Percentiles rank a stretch among this genome's conserved stretches.
Evolutionary conservation across 2,797 vertebrate species (phyloP).

Genomic region (Ctenochaetus hawaiiensis): DNA sequence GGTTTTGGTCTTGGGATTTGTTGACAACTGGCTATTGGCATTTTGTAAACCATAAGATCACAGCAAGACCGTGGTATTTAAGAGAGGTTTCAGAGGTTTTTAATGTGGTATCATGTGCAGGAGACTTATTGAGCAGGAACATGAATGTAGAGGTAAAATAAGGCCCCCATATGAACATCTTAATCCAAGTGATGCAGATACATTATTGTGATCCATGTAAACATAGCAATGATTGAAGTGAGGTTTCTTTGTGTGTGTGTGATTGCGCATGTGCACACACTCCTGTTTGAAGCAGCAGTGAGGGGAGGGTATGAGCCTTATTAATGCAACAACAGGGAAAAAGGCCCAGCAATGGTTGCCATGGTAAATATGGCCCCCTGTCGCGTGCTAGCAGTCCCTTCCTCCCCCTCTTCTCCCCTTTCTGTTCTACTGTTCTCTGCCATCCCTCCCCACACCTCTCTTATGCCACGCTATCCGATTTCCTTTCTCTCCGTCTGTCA

Average conservation of each 20-base stretch:
- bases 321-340: conserved; percentile 64
- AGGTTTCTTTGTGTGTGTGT: conserved; percentile 35
- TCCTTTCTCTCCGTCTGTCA: conserved; percentile 22
- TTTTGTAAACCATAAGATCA: background rate
- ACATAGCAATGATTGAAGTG: conserved; percentile 10
- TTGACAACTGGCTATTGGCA: background rate
- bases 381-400: conserved; percentile 42
- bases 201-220: conserved; percentile 6
- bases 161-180: background rate
- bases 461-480: background rate
- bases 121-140: background rate
- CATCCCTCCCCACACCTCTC: conserved; percentile 13
- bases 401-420: conserved; percentile 36
- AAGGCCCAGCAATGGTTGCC: conserved; percentile 74
- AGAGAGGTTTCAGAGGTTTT: background rate
- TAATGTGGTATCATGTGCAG: background rate
- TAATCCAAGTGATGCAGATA: background rate
- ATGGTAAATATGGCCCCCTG: conserved; percentile 75
- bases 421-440: conserved; percentile 30
- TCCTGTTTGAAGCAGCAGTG: conserved; percentile 30
- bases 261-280: conserved; percentile 1
- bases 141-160: background rate
- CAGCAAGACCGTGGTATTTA: background rate
- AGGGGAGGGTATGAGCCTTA: conserved; percentile 31
- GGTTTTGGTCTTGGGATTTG: background rate